Evolutionary conservation across 2,113 vertebrate genomes (phyloP), one percentile per base, ranked within the genome.

Genomic region (Himantopus leucocephalus): DNA sequence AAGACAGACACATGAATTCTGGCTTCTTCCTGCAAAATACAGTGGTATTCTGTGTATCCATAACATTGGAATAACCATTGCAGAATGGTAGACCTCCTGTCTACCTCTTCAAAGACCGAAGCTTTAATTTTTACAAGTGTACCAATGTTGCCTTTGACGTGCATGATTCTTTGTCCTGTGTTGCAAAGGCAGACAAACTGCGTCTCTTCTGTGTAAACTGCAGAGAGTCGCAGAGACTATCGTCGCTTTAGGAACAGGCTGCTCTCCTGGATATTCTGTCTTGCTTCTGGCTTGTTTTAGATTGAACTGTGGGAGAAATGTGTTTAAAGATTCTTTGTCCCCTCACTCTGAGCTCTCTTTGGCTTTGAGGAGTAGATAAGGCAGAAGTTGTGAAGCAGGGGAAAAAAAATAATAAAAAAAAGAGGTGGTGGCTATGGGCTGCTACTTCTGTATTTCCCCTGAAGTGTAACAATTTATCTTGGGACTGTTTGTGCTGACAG

Each of bases 131-230:
- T 88, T 56, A 34, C 23, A 53, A 14, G n/a, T 30, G 21, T 53
- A 22, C 8, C 10, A 21, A 1, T 24, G 15, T 50, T 0, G 0
- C 6, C 3, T 83, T 79, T 60, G 50, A 30, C 7, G 1, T 5
- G 37, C 1, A 1, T 8, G 9, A 24, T 52, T 59, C 21, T 89
- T 48, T 67, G 27, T 52, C 26, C 14, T 34, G 1, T 86, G 16
- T 81, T 81, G 78, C 48, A 77, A 43, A 85, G 63, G 53, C 14
- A 73, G 62, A 39, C 18, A 50, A 48, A n/a, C 24, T 60, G 26
- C 17, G 18, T 71, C 24, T 79, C 24, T 75, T 56, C 29, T 66
- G 1, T 70, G 9, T 50, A 29, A 75, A 32, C 45, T 76, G 14
- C 48, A 41, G n/a, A 45, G 1, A 1, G 11, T 58, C 12, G 58